These are phyloP conservation scores for Heliconius ethilla DNA, from an alignment of 2,888 invertebrate genomes.

Conservation along the genomic window DNA sequence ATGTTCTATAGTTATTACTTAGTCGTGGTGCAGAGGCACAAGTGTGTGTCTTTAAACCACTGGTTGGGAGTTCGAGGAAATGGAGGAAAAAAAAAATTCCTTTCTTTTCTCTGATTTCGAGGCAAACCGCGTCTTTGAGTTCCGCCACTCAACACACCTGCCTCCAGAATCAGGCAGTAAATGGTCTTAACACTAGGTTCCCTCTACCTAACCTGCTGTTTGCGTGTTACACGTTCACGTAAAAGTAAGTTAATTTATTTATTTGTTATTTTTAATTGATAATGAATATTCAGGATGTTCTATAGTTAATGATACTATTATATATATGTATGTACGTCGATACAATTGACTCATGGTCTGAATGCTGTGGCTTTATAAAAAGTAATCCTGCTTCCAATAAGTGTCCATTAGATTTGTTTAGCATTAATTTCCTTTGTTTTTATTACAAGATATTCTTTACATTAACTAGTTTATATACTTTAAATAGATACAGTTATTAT, in stretches of 20 bases:
- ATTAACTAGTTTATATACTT: background rate
- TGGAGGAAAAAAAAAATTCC: too few species aligned
- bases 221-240: too few species aligned
- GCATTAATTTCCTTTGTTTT: constrained; percentile 7
- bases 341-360: constrained; percentile 36
- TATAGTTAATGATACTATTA: constrained; percentile 35
- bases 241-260: too few species aligned
- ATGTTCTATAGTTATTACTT: constrained; percentile 27
- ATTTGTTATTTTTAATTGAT: constrained; percentile 26
- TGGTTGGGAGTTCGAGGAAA: too few species aligned
- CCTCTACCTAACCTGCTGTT: too few species aligned
- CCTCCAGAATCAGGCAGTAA: too few species aligned
- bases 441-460: constrained; percentile 4
- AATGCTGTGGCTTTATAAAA: constrained; percentile 2
- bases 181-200: too few species aligned
- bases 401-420: background rate
- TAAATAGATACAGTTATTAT: background rate
- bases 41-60: too few species aligned
- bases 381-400: constrained; percentile 25
- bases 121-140: too few species aligned
- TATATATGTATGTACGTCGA: constrained; percentile 17
- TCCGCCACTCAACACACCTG: too few species aligned
- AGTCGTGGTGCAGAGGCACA: too few species aligned
- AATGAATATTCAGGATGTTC: constrained; percentile 47
- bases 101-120: too few species aligned